Percentiles rank a stretch among this genome's conserved stretches.
Conservation (phyloP, 2,888 invertebrate species). For the Mesopsocus fuscifrons region DNA sequence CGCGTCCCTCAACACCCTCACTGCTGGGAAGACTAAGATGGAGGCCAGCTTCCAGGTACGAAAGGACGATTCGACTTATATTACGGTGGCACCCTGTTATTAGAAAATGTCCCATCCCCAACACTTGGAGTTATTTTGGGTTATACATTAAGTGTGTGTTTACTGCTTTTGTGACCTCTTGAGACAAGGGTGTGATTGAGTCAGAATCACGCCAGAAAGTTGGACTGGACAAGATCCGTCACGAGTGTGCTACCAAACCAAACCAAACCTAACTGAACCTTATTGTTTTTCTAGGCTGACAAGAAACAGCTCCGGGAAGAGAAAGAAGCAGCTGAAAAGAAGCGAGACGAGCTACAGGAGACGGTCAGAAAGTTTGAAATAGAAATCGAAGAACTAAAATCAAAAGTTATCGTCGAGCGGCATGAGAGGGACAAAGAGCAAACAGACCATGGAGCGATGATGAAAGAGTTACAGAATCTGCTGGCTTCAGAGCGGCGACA, state of each 20-base stretch:
- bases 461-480: conserved; percentile 59
- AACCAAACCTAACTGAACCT: too few relatives aligned
- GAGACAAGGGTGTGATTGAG: too few relatives aligned
- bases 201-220: too few relatives aligned
- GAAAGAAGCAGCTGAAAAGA: conserved; percentile 17
- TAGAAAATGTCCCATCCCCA: too few relatives aligned
- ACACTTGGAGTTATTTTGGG: too few relatives aligned
- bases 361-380: background rate
- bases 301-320: conserved; percentile 41
- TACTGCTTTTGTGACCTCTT: too few relatives aligned
- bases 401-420: conserved; percentile 54
- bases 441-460: conserved; percentile 53
- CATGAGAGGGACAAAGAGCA: conserved; percentile 68
- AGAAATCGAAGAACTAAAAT: conserved; percentile 46
- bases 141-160: too few relatives aligned
- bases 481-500: conserved; percentile 51
- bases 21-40: conserved; percentile 66
- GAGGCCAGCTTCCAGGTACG: conserved; percentile 61
- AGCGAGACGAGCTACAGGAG: background rate
- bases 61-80: too few relatives aligned
- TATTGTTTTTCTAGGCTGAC: conserved; percentile 29
- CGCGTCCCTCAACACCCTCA: conserved; percentile 53
- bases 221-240: too few relatives aligned
- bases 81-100: too few relatives aligned
- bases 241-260: too few relatives aligned